phyloP scores from a whole-genome alignment of 2,113 vertebrate species.

The Odocoileus virginianus region DNA sequence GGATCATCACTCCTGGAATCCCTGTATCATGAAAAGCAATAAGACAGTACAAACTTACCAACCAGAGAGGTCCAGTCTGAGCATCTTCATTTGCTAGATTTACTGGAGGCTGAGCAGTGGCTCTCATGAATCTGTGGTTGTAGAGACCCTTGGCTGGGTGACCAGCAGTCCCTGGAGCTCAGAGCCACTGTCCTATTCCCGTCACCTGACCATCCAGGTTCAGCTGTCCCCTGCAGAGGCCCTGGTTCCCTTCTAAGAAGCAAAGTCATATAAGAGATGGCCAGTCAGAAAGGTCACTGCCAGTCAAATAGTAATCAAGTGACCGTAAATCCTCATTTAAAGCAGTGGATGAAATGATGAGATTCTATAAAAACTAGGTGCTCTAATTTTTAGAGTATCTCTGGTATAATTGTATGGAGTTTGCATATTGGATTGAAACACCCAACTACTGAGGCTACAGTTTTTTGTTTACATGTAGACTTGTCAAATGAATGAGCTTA shows the following conservation, averaged over 20 bases:
- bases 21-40: not conserved
- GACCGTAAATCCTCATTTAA: not conserved
- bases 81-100: not conserved
- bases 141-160: not conserved
- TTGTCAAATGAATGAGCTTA: not conserved
- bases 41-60: not conserved
- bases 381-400: not conserved
- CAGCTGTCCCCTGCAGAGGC: too few relatives aligned
- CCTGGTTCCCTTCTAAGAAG: not conserved
- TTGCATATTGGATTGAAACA: not conserved
- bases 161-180: not conserved
- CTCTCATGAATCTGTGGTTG: not conserved
- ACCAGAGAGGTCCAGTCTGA: not conserved
- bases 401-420: not conserved
- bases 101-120: not conserved
- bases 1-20: not conserved
- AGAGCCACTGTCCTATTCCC: rapidly evolving
- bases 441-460: not conserved
- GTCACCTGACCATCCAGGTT: not conserved
- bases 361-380: not conserved
- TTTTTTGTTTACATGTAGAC: not conserved
- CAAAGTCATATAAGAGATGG: not conserved
- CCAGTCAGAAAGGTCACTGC: not conserved
- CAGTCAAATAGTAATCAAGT: not conserved
- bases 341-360: not conserved